phyloP scores from a whole-genome alignment of 1,140 invertebrate species.

The Phenacoccus solenopsis region DNA sequence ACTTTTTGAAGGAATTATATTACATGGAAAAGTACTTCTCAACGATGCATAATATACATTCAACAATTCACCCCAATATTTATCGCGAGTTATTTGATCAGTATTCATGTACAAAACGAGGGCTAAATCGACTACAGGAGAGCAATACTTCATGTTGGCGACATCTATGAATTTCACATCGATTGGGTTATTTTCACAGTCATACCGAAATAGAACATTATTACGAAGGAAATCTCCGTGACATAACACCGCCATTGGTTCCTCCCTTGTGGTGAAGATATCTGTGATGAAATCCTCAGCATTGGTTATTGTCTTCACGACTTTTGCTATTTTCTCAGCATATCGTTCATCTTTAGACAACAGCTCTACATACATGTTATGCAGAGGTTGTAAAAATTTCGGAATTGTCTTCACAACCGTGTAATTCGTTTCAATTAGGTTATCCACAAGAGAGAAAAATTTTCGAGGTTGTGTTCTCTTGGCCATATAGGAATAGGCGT shows the following conservation, averaged over 20 bases:
- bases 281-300: background rate
- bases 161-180: conserved; percentile 35
- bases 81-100: conserved; percentile 22
- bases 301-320: background rate
- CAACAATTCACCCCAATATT: conserved; percentile 29
- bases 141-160: conserved; percentile 29
- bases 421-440: conserved; percentile 11
- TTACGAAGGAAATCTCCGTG: conserved; percentile 44
- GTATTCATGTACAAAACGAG: conserved; percentile 34
- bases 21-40: background rate
- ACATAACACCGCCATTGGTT: conserved; percentile 35
- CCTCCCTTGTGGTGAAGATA: background rate
- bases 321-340: background rate
- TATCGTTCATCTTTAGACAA: background rate
- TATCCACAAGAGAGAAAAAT: conserved; percentile 23
- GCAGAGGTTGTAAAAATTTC: background rate
- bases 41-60: conserved; percentile 28
- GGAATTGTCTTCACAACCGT: background rate
- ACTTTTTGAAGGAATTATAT: background rate
- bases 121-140: conserved; percentile 33
- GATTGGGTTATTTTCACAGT: conserved; percentile 23
- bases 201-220: conserved; percentile 39
- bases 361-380: background rate
- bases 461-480: conserved; percentile 28
- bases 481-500: conserved; percentile 32